phyloP scores from a whole-genome alignment of 2,888 invertebrate species.

The Baccha elongata region DNA sequence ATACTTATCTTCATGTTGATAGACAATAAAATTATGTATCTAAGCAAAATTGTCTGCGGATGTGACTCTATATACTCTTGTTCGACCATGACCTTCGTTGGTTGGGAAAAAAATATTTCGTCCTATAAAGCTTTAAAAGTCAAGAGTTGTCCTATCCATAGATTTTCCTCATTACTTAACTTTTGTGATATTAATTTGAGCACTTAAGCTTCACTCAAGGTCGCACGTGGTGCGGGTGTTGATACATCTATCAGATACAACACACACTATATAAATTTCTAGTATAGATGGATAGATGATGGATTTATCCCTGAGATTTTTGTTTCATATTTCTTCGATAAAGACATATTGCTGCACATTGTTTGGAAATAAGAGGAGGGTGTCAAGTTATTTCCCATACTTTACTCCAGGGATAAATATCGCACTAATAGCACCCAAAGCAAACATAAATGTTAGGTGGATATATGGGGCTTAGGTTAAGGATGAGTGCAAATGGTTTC shows the following conservation, averaged over 20 bases:
- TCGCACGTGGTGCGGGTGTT: conserved; percentile 17
- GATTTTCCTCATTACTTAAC: conserved; percentile 33
- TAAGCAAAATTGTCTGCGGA: conserved; percentile 14
- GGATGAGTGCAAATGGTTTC: neutral
- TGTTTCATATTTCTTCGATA: conserved; percentile 7
- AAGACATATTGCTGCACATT: neutral
- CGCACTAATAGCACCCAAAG: conserved; percentile 9
- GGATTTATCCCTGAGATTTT: conserved; percentile 43
- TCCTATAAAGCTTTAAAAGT: conserved; percentile 40
- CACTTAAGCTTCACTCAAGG: conserved; percentile 26
- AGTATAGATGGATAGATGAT: conserved; percentile 2
- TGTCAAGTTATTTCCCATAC: neutral
- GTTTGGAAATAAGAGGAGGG: neutral
- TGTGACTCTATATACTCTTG: conserved; percentile 19
- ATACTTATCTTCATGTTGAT: conserved; percentile 46
- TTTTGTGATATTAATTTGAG: conserved; percentile 21
- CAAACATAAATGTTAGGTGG: neutral
- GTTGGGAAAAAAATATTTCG: conserved; percentile 16
- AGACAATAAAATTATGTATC: conserved; percentile 39
- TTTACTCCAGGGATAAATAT: neutral
- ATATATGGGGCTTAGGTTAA: neutral
- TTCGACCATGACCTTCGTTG: conserved; percentile 49
- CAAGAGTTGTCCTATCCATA: conserved; percentile 23
- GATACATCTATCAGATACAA: neutral
- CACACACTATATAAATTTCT: neutral